phyloP scores from a whole-genome alignment of 1,140 invertebrate genomes.

The silkworm (Bombyx mori) region DNA sequence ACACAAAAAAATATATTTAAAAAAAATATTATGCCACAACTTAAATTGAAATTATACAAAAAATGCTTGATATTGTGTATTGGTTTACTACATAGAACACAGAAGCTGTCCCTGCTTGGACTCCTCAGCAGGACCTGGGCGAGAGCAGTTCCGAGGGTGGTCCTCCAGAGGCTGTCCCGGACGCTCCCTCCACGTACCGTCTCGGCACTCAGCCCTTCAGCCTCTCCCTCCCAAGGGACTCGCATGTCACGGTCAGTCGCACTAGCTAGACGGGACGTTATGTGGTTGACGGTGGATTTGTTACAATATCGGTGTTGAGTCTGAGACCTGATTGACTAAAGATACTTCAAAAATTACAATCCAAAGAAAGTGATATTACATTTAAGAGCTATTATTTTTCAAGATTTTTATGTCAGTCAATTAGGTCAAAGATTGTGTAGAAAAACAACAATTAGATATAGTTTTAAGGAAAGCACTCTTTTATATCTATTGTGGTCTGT shows the following conservation, averaged over 20 bases:
- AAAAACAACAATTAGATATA: no score
- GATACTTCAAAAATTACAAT: no score
- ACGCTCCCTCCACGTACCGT: conserved; percentile 72
- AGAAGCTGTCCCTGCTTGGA: conserved; percentile 72
- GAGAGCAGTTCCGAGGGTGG: conserved; percentile 77
- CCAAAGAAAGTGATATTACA: no score
- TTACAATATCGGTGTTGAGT: background rate
- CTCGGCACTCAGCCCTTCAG: conserved; percentile 80
- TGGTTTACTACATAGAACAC: conserved; percentile 2
- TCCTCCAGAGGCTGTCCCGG: conserved; percentile 37
- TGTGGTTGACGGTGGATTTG: conserved; percentile 39
- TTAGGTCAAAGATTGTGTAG: no score
- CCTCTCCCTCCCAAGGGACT: conserved; percentile 78
- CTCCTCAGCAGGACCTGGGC: conserved; percentile 84
- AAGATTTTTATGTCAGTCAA: no score
- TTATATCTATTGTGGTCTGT: no score
- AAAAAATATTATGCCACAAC: no score
- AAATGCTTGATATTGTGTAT: background rate
- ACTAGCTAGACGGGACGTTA: conserved; percentile 13
- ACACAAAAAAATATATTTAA: no score
- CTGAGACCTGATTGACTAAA: no score
- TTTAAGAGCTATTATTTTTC: no score
- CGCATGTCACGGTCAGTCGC: conserved; percentile 63
- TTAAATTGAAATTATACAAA: no score
- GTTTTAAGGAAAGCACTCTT: no score